phyloP scores from a whole-genome alignment of 1,140 invertebrate genomes.

The Holcopasites calliopsidis region DNA sequence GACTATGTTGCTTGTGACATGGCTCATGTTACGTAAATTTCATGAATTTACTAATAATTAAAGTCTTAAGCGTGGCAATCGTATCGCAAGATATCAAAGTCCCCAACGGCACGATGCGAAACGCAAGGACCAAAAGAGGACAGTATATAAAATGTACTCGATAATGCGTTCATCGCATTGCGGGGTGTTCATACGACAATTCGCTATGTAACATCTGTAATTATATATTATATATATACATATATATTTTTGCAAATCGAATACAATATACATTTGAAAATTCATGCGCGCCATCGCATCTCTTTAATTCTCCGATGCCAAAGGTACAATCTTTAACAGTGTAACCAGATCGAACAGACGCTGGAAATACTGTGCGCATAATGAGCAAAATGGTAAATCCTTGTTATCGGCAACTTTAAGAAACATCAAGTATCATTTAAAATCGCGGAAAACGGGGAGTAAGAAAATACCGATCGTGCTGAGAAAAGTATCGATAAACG shows the following conservation, averaged over 20 bases:
- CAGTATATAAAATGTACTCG: conserved; percentile 10
- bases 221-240: conserved; percentile 46
- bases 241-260: conserved; percentile 52
- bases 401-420: conserved; percentile 1
- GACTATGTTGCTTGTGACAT: neutral
- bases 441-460: neutral
- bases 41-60: neutral
- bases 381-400: conserved; percentile 34
- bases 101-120: neutral
- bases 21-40: neutral
- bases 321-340: conserved; percentile 18
- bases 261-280: conserved; percentile 53
- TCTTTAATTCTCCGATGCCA: conserved; percentile 11
- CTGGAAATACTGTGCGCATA: conserved; percentile 38
- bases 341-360: neutral
- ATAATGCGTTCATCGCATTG: neutral
- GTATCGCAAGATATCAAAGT: neutral
- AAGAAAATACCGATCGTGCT: neutral
- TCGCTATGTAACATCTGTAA: conserved; percentile 42
- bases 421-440: conserved; percentile 7
- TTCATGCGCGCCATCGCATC: conserved; percentile 12
- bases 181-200: conserved; percentile 25
- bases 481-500: neutral
- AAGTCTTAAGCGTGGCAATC: neutral
- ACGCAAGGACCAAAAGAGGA: neutral